Base-by-base conservation (phyloP, 2,888 invertebrate species). In the Cheilosia soror region DNA sequence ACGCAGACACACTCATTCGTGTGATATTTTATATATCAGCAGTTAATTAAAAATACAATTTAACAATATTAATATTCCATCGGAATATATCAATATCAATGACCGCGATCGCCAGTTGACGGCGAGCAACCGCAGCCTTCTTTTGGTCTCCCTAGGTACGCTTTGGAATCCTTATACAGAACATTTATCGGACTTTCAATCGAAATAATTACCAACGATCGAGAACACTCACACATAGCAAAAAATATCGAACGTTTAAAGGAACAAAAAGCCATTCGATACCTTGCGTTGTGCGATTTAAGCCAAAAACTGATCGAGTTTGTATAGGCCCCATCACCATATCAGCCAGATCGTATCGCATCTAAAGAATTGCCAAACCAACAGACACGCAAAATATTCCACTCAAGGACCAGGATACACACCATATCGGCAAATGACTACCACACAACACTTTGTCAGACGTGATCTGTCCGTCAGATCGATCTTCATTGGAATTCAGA, bases 401-500 rank as follows among this genome's bases (percentile, higher is more conserved):
- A 33, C 44, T 5, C 57, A 15, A 51, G 63, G 40, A 33, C 49
- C 69, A 69, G 69, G 62, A 81, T 69, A 2, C n/a, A 37, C 63
- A 60, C 31, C 47, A 57, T 40, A 62, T 51, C 58, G 25, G 40
- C 40, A 47, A 33, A 44, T 29, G 42, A 44, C 62, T 20, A 53
- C 49, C 81, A 47, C 82, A 72, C 76, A 82, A 53, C 72, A 75
- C 83, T 79, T 63, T 69, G 65, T 60, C 79, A 55, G 79, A 84
- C 84, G 75, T 79, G 84, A 79, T 84, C 84, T 69, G 84, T 60
- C 79, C 79, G 68, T 53, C 84, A 79, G 79, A 69, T 86, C 84
- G 84, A 78, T 87, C 81, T 86, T 88, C 85, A 87, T 88, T 89
- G 90, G 91, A 91, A 92, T 92, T 91, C 92, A 90, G 91, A 90